Base-by-base conservation (phyloP, 2,888 invertebrate genomes). In the Drosophila neutralis region DNA sequence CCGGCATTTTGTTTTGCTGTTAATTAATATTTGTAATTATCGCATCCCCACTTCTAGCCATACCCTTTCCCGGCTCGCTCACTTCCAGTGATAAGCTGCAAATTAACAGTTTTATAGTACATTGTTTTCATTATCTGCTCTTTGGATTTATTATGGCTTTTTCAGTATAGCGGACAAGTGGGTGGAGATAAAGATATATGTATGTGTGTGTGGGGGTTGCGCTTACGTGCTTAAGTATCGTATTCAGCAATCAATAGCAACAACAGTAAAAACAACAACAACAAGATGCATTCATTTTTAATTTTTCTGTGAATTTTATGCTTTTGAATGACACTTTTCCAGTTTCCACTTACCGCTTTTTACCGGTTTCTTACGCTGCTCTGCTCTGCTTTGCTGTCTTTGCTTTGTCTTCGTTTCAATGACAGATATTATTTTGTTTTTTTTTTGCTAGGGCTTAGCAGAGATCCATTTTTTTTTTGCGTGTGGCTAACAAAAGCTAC, bases 21-120 rank as follows among this genome's bases (percentile, higher is more conserved):
- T 74, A 82, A 82, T 87, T 83, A 81, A 83, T 83, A 78, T 87
- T 83, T 81, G 82, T 82, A 74, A 58, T 84, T 70, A 61, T 80
- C 56, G n/a, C 38, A 51, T 51, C 13, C 29, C 29, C 57, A 42
- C 33, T n/a, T 38, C 8, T 8, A 38, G 27, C n/a, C 15, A 27
- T 27, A 27, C 8, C n/a, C 2, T 13, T 7, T 18, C 6, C 3
- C 53, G 10, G 0, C 24, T 27, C 27, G 27, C 27, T 18, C 27
- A 18, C 38, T n/a, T 27, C 45, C 45, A 45, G 13, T 72, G 81
- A 81, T 83, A 77, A 83, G 69, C 71, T 49, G 63, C 70, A 68
- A 73, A 80, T 69, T 67, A 82, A 71, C 62, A 73, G 65, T 74
- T 76, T 71, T 71, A 64, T 65, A 79, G 61, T 33, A 59, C 56